These are phyloP conservation scores for Sycophaga agraensis DNA, from an alignment of 1,140 invertebrate genomes.

Conservation along the genomic window DNA sequence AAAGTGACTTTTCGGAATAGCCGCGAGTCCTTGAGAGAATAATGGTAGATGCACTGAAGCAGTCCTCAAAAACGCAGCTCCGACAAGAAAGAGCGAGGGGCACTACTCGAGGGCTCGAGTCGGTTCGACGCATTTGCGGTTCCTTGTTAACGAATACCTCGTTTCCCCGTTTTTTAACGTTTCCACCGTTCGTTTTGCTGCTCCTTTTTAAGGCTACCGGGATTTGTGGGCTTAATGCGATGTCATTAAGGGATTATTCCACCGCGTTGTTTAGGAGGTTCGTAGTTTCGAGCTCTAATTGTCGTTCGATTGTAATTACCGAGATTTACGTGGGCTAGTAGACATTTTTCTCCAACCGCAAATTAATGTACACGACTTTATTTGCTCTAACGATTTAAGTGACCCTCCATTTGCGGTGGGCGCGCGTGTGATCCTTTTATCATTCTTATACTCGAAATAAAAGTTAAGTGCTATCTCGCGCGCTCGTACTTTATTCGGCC, in stretches of 20 bases:
- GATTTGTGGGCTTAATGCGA: conserved; percentile 14
- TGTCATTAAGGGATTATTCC: conserved; percentile 8
- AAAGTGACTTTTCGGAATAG: too few relatives aligned
- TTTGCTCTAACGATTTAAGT: too few relatives aligned
- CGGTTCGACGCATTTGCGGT: too few relatives aligned
- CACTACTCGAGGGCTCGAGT: neutral
- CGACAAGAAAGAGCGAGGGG: neutral
- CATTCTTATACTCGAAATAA: too few relatives aligned
- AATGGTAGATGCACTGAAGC: too few relatives aligned
- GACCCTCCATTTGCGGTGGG: too few relatives aligned
- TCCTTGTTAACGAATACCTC: neutral
- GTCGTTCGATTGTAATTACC: conserved; percentile 12
- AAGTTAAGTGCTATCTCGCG: too few relatives aligned
- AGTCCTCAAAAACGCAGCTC: too few relatives aligned
- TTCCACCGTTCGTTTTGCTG: neutral
- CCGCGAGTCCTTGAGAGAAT: too few relatives aligned
- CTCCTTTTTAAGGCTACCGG: neutral
- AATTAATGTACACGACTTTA: neutral
- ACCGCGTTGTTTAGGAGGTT: neutral
- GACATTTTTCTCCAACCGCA: neutral
- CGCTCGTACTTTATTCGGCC: too few relatives aligned
- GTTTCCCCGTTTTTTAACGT: neutral
- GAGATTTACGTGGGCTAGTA: neutral
- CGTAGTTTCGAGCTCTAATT: conserved; percentile 11
- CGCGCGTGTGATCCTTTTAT: too few relatives aligned